Base-by-base conservation (phyloP, 1,140 invertebrate species). In the Eueides isabella region DNA sequence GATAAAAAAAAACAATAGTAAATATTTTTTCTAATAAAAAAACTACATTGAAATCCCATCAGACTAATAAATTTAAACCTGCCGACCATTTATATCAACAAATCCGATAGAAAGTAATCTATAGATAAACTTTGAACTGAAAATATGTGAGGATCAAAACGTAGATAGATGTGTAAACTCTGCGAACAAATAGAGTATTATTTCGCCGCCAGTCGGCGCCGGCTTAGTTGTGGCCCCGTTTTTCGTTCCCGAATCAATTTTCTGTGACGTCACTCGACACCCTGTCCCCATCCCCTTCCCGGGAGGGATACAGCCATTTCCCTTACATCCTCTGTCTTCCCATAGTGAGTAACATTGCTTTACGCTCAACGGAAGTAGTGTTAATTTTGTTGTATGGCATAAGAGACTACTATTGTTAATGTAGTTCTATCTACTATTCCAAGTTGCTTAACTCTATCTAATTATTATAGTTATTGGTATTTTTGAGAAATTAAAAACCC, bases 241-340 rank as follows among this genome's bases (percentile, higher is more conserved):
- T 88, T 88, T 87, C 86, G 83, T 82, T 85, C 82, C 83, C 83
- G 80, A 88, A 90, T 90, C 88, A 90, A 88, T 71, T 67, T 71
- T 72, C 72, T 31, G 61, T 77, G 67, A 71, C 77, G 74, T 74
- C 79, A 68, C 74, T 9, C 48, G 48, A 55, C 71, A 35, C 72
- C 61, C 75, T 66, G 41, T n/a, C 35, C 72, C 77, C 79, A 5
- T 74, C 73, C 78, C 71, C 78, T 72, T 76, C 76, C 78, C 85
- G 75, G 80, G 71, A 80, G 77, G 74, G 81, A 87, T 85, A 83
- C 79, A 78, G 78, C 81, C 81, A 83, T 85, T 89, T 87, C 84
- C 84, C 75, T 77, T 80, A 77, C 80, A 75, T 71, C 68, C 64
- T 62, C 19, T 55, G 65, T 75, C 62, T 82, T 84, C 48, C 26